These are phyloP conservation scores for Papilio demoleus DNA, from an alignment of 2,888 invertebrate genomes.

Conservation along the genomic window DNA sequence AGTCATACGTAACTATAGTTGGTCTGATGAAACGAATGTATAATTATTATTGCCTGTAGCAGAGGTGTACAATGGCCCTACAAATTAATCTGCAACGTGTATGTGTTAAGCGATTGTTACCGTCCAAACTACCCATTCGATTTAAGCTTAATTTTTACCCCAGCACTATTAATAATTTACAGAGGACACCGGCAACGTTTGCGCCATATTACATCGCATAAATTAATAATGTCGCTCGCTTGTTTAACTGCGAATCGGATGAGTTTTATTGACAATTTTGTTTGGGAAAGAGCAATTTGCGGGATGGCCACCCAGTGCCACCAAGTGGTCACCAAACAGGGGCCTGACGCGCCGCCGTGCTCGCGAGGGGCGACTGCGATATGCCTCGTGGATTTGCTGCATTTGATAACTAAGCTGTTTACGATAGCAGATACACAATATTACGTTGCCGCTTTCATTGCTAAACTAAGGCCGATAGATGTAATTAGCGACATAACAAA, in stretches of 20 bases:
- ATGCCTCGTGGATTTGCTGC: constrained; percentile 59
- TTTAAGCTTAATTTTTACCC: constrained; percentile 84
- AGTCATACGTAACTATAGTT: neutral
- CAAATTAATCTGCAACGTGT: constrained; percentile 77
- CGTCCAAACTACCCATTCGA: constrained; percentile 80
- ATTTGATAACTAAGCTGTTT: constrained; percentile 54
- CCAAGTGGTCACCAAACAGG: constrained; percentile 80
- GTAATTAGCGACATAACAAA: constrained; percentile 25
- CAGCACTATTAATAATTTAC: constrained; percentile 83
- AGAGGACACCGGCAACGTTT: constrained; percentile 80
- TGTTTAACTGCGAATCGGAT: constrained; percentile 84
- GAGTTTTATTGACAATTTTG: constrained; percentile 84
- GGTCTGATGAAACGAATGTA: constrained; percentile 38
- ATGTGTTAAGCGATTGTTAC: constrained; percentile 79
- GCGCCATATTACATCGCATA: constrained; percentile 83
- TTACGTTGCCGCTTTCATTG: constrained; percentile 27
- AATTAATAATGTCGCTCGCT: constrained; percentile 83
- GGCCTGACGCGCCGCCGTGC: constrained; percentile 53
- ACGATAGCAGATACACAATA: constrained; percentile 38
- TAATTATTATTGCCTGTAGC: constrained; percentile 50
- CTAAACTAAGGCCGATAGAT: constrained; percentile 21
- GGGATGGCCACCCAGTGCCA: constrained; percentile 78
- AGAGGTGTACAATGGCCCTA: constrained; percentile 59
- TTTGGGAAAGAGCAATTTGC: constrained; percentile 83
- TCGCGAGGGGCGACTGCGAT: constrained; percentile 48